These are phyloP conservation scores for Drosophila melanica DNA, from an alignment of 1,140 invertebrate species.

Conservation along the genomic window DNA sequence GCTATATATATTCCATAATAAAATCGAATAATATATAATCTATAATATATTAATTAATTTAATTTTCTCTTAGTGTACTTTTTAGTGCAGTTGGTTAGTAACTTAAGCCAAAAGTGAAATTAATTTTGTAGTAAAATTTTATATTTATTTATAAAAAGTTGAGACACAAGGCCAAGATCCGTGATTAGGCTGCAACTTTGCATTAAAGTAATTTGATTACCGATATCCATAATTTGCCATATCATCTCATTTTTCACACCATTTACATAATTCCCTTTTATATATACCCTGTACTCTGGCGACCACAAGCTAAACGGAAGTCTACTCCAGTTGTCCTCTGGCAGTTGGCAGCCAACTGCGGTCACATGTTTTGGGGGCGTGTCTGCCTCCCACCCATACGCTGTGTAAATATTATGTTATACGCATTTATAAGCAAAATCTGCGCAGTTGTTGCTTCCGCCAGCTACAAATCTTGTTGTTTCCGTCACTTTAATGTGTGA, in stretches of 20 bases:
- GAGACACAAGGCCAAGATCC: background rate
- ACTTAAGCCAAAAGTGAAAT: too few species aligned
- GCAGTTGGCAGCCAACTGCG: constrained; percentile 4
- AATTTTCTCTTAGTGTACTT: too few species aligned
- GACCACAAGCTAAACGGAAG: constrained; percentile 26
- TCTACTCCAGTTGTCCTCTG: constrained; percentile 16
- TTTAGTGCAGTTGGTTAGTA: too few species aligned
- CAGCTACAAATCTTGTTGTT: constrained; percentile 73
- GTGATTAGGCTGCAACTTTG: background rate
- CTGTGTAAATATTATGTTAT: constrained; percentile 62
- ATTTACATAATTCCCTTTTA: background rate
- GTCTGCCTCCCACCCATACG: background rate
- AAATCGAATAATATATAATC: too few species aligned
- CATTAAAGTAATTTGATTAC: background rate
- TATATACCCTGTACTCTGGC: background rate
- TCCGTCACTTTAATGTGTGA: constrained; percentile 79
- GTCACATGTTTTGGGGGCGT: constrained; percentile 18
- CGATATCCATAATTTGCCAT: background rate
- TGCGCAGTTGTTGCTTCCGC: constrained; percentile 61
- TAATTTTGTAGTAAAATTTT: too few species aligned
- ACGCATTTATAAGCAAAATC: constrained; percentile 53
- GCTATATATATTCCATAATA: too few species aligned
- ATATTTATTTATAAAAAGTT: too few species aligned
- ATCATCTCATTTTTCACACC: constrained; percentile 6
- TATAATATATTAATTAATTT: too few species aligned